phyloP scores from a whole-genome alignment of 2,113 vertebrate species.

The Ammospiza caudacuta region DNA sequence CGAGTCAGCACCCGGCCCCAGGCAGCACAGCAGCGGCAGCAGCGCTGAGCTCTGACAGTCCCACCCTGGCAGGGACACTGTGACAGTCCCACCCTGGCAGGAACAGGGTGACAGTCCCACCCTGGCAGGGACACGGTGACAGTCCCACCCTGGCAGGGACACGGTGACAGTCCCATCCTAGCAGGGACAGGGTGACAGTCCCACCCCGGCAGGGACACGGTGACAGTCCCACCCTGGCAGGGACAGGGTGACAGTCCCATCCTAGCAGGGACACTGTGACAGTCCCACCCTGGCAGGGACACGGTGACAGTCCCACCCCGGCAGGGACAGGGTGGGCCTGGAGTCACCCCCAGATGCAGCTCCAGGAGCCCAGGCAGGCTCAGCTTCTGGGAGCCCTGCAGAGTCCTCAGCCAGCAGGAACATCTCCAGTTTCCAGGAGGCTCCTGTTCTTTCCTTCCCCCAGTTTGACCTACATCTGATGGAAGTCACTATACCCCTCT shows the following conservation, averaged over 20 bases:
- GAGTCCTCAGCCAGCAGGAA: background rate
- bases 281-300: background rate
- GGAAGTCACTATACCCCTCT: background rate
- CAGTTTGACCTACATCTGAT: background rate
- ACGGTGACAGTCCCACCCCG: background rate
- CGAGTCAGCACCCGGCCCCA: background rate
- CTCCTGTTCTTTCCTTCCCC: background rate
- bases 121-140: background rate
- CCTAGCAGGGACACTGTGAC: background rate
- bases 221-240: background rate
- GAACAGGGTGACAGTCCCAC: too few species aligned
- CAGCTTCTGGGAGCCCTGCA: background rate
- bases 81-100: background rate
- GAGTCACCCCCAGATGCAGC: rapidly evolving
- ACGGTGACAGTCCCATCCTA: rapidly evolving
- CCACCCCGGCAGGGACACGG: background rate
- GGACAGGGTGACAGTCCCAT: too few species aligned
- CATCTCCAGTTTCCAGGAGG: rapidly evolving
- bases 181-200: too few species aligned
- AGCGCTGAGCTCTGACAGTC: background rate
- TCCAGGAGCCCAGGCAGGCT: background rate
- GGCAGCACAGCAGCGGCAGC: too few species aligned
- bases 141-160: background rate
- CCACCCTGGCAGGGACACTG: background rate
- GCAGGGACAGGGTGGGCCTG: background rate